Evolutionary conservation across 2,113 vertebrate species (phyloP), one percentile per base, ranked within the genome.

Genomic region (Grantiella picta): DNA sequence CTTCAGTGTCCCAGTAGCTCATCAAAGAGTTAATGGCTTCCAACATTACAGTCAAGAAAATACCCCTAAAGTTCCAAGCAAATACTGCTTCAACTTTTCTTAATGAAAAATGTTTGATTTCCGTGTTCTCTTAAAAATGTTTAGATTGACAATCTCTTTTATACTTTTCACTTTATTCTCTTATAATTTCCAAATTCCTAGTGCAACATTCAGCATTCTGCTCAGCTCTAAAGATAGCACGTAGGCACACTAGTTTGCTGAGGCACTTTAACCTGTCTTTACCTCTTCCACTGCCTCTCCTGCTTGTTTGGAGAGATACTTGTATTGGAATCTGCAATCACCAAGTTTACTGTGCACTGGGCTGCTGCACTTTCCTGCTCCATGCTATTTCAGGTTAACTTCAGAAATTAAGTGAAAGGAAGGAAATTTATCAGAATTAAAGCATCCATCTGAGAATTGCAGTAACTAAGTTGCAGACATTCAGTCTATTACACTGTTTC

Each of bases 311-410:
- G 14, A 72, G 83, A 44, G 80, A 52, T 38, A 21, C 10, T 63
- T 27, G 11, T 52, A 21, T 1, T 27, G 15, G 52, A 71, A 86
- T 3, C 14, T 31, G 18, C 0, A 0, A 24, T 15, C 25, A 61
- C 45, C 9, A 11, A 28, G 15, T 49, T 66, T 38, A n/a, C 13
- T 61, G 36, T 4, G 12, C 24, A 33, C 9, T 2, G 4, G 12
- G 36, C 27, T 6, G 12, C 40, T 72, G 40, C 33, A 33, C 29
- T 24, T 95, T 36, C 40, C 40, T 49, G 18, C 29, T 81, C 38
- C 16, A 28, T 10, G 11, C 22, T 45, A 35, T 38, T 20, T 42
- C 33, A 64, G 7, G 23, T 40, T 80, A 23, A 80, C 36, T 61
- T 83, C 49, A 61, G 25, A 82, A 79, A 75, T 29, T 4, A 35